Evolutionary conservation across 2,888 invertebrate genomes (phyloP).

Genomic region (Caenorhabditis sulstoni): DNA sequence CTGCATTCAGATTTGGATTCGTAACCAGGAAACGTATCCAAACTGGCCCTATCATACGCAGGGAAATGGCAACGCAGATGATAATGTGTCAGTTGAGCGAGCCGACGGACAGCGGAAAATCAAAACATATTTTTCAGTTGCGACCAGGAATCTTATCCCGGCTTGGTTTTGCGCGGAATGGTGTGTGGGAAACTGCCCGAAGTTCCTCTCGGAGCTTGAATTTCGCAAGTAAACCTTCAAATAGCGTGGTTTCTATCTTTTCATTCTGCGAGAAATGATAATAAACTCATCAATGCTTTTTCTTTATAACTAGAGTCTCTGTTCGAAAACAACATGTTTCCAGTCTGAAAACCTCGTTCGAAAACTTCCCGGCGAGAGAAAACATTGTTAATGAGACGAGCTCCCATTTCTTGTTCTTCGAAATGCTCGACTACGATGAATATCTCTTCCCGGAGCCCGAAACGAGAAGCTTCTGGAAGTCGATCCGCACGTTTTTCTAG

Average conservation of each 20-base stretch:
- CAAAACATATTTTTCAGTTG: too few relatives aligned
- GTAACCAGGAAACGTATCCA: conserved; percentile 3
- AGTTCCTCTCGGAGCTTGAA: conserved; percentile 13
- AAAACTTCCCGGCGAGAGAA: background rate
- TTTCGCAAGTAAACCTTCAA: background rate
- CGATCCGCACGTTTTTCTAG: background rate
- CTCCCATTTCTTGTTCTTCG: background rate
- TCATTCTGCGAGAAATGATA: too few relatives aligned
- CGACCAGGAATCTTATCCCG: background rate
- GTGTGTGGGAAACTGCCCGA: conserved; percentile 31
- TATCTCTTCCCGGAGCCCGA: background rate
- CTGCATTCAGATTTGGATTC: conserved; percentile 35
- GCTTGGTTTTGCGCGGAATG: conserved; percentile 8
- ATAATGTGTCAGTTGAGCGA: background rate
- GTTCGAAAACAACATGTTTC: too few relatives aligned
- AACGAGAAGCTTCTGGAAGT: background rate
- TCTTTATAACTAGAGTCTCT: too few relatives aligned
- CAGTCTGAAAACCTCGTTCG: too few relatives aligned
- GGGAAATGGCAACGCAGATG: conserved; percentile 26
- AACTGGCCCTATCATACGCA: background rate
- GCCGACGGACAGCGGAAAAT: too few relatives aligned
- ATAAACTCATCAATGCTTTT: too few relatives aligned
- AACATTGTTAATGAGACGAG: too few relatives aligned
- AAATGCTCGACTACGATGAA: background rate
- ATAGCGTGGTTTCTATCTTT: background rate